Evolutionary conservation across 2,888 invertebrate genomes (phyloP).

Genomic region (Tenthredo amoena): DNA sequence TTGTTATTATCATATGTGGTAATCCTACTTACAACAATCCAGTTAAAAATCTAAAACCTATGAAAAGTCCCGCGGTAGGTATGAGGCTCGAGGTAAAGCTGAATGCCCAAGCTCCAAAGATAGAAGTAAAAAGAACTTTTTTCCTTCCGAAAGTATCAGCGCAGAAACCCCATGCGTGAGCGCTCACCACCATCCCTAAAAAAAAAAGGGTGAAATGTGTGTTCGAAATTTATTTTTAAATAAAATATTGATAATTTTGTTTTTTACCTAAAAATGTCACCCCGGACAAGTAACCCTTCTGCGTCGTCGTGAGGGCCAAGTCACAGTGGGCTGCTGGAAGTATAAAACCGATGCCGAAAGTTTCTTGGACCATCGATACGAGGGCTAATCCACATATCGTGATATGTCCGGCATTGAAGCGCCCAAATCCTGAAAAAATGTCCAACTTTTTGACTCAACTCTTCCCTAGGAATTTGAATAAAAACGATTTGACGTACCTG

Average conservation of each 20-base stretch:
- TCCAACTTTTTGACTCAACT: not conserved
- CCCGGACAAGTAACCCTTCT: conserved; percentile 36
- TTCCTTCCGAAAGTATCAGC: conserved; percentile 75
- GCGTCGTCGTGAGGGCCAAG: not conserved
- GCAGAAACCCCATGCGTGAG: conserved; percentile 62
- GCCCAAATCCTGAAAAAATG: conserved; percentile 20
- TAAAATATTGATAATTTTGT: not conserved
- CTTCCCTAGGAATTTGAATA: not conserved
- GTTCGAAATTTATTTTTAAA: not conserved
- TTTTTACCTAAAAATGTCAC: conserved; percentile 14
- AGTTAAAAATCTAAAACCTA: conserved; percentile 56
- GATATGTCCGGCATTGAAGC: conserved; percentile 22
- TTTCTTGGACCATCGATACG: conserved; percentile 21
- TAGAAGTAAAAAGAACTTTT: conserved; percentile 71
- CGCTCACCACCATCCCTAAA: conserved; percentile 58
- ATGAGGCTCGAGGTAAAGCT: conserved; percentile 74
- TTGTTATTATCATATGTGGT: not conserved
- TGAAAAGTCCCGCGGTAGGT: conserved; percentile 61
- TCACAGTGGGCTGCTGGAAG: conserved; percentile 47
- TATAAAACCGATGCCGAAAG: conserved; percentile 13
- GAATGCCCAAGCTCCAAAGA: conserved; percentile 73
- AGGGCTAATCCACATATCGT: not conserved
- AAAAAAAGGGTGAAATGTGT: not conserved
- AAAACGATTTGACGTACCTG: not conserved
- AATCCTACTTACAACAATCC: conserved; percentile 58